Evolutionary conservation across 2,113 vertebrate genomes (phyloP).

Genomic region (cattle (Bos taurus)): ARS-UCD2.0 NC_037338.1:16004001-16004500

Average conservation of each 20-base stretch:
- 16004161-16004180: conserved; percentile 10
- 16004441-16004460: conserved; percentile 43
- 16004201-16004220: neutral
- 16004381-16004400: conserved; percentile 32
- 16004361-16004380: conserved; percentile 65
- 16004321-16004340: neutral
- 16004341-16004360: conserved; percentile 71
- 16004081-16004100: neutral
- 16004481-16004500: conserved; percentile 77
- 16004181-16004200: neutral
- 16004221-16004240: neutral
- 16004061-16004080: neutral
- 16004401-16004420: conserved; percentile 68
- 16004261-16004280: neutral
- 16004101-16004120: neutral
- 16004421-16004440: conserved; percentile 68
- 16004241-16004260: neutral
- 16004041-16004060: neutral
- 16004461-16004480: conserved; percentile 72
- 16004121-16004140: neutral
- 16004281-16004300: conserved; percentile 16
- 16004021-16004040: neutral
- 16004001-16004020: neutral
- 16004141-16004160: neutral
- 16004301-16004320: neutral